Evolutionary conservation across 1,140 invertebrate genomes (phyloP).

Genomic region (Plodia interpunctella): DNA sequence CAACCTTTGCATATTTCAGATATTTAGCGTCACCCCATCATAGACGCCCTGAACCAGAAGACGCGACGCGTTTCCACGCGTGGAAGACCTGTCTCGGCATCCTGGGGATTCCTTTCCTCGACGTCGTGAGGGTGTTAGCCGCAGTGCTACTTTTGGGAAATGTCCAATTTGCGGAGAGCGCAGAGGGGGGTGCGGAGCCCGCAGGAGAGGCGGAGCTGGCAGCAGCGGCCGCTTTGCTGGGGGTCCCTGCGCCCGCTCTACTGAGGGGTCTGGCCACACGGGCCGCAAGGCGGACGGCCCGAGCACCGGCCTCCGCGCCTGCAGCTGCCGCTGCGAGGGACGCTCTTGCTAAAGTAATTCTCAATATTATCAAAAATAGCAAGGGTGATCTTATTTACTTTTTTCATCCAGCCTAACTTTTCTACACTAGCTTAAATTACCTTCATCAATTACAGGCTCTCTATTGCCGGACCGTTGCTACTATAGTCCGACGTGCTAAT

Average conservation of each 20-base stretch:
- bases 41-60: constrained; percentile 56
- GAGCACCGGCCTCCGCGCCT: constrained; percentile 85
- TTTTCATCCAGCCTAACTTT: too few relatives aligned
- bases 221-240: constrained; percentile 90
- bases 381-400: too few relatives aligned
- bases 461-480: constrained; percentile 96
- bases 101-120: constrained; percentile 94
- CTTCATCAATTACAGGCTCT: constrained; percentile 78
- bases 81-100: constrained; percentile 94
- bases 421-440: too few relatives aligned
- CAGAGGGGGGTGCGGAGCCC: constrained; percentile 68
- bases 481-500: constrained; percentile 94
- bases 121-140: constrained; percentile 93
- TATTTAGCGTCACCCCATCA: constrained; percentile 88
- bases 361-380: too few relatives aligned
- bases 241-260: constrained; percentile 92
- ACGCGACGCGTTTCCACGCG: constrained; percentile 82
- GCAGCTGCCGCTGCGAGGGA: constrained; percentile 92
- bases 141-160: constrained; percentile 94
- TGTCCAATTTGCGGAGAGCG: constrained; percentile 89
- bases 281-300: constrained; percentile 87
- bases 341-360: constrained; percentile 88
- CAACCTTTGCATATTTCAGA: too few relatives aligned
- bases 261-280: constrained; percentile 87
- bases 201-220: constrained; percentile 88